Evolutionary conservation across 2,797 vertebrate genomes (phyloP), one percentile per base, ranked within the genome.

Genomic region (Alosa sapidissima): DNA sequence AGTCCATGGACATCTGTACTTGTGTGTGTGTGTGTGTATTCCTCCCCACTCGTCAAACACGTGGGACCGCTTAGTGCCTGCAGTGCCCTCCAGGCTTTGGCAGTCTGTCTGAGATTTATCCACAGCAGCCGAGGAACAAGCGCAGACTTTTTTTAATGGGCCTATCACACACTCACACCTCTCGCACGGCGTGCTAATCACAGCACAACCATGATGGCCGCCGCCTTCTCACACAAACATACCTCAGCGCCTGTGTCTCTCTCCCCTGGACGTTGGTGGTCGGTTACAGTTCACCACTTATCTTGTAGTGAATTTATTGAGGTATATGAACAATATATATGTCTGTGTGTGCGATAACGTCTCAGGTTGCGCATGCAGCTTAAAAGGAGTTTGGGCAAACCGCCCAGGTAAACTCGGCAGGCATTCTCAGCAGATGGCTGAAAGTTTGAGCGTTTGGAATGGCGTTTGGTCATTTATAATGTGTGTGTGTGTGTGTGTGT

Each of bases 401-500:
- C 0, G 68, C 68, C 68, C 33, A 75, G 36, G 68, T 75, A 75
- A 75, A 75, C 33, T 72, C 65, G 65, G 65, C 65, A 36, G 65
- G 10, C 65, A 72, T 72, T 75, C 33, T 75, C 9, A 41, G 13
- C 68, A 75, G 36, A 75, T 41, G 41, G 68, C 68, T 75, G 68
- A 75, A 75, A 75, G 68, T 13, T 75, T 36, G 28, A 72, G 68
- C 68, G 14, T 41, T 68, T 14, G 62, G 62, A 68, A 36, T 68
- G 62, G 62, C 28, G 24, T 68, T 68, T 33, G 28, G 9, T 28
- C 8, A 68, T 68, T 36, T 68, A 62, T 33, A 6, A 9, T 41
- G 68, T 72, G 68, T 72, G 68, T 68, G 24, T 68, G n/a, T 65
- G 60, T 65, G 60, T 65, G 60, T 65, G 60, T 28, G 19, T 60